phyloP scores from a whole-genome alignment of 2,888 invertebrate species.

The Nephrotoma flavescens region DNA sequence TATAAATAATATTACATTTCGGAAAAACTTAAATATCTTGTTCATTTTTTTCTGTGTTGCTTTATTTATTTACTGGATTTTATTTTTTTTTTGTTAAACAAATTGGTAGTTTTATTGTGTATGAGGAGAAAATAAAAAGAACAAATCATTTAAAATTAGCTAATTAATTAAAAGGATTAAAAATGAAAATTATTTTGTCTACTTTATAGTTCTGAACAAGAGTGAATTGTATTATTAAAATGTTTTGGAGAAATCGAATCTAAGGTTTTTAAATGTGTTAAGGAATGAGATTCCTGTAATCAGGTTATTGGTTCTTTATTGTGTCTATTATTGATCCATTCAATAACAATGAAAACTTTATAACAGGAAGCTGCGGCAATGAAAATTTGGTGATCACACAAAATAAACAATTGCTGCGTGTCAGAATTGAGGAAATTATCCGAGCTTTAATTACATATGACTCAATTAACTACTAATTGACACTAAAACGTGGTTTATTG shows the following conservation, averaged over 20 bases:
- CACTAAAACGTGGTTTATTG: too few species aligned
- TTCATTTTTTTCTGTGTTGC: background rate
- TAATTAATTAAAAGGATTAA: background rate
- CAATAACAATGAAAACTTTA: too few species aligned
- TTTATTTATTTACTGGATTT: background rate
- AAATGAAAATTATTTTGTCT: background rate
- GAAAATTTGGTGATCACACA: too few species aligned
- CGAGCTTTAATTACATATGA: too few species aligned
- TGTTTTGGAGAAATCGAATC: background rate
- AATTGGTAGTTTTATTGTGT: background rate
- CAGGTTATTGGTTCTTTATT: too few species aligned
- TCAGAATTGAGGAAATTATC: too few species aligned
- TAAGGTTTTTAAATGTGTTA: background rate
- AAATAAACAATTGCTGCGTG: too few species aligned
- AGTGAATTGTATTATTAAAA: background rate
- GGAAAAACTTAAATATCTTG: constrained; percentile 1
- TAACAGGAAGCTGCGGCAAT: too few species aligned
- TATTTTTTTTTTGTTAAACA: background rate
- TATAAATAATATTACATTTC: background rate
- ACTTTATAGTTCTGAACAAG: background rate
- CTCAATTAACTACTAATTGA: too few species aligned
- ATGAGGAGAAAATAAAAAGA: background rate
- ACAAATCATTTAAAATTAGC: constrained; percentile 1
- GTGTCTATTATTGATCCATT: too few species aligned
- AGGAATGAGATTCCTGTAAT: too few species aligned